Conservation (phyloP, 2,797 vertebrate genomes). For the Neoniphon sammara region DNA sequence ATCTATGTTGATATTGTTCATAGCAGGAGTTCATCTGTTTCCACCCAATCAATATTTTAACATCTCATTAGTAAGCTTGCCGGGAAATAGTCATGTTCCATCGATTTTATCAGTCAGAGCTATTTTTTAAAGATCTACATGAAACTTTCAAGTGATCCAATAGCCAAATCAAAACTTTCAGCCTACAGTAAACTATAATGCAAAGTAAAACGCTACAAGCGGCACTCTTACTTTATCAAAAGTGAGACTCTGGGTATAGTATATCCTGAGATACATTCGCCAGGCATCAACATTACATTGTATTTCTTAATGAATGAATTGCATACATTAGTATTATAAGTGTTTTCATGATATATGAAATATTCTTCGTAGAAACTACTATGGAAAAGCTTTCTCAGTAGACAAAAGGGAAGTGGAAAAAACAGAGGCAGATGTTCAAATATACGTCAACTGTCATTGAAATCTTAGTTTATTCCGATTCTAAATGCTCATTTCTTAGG, state of each 20-base stretch:
- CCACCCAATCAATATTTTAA: too few species aligned
- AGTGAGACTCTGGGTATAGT: background rate
- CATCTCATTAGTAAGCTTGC: background rate
- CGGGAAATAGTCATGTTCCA: conserved; percentile 7
- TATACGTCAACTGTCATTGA: conserved; percentile 23
- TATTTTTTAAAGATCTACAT: background rate
- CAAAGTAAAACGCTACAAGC: background rate
- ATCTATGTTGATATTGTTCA: background rate
- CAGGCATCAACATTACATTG: too few species aligned
- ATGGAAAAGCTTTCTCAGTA: conserved; percentile 1
- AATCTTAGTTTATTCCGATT: conserved; percentile 41
- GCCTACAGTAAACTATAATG: conserved; percentile 2
- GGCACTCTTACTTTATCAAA: background rate
- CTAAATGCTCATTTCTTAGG: conserved; percentile 51
- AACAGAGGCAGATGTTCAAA: conserved; percentile 18
- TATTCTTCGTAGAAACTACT: conserved; percentile 2
- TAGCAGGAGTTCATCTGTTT: background rate
- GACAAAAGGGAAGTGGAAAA: conserved; percentile 17
- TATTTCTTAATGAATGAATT: conserved; percentile 15
- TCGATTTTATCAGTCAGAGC: conserved; percentile 11
- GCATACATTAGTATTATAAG: conserved; percentile 9
- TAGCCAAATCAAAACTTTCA: conserved; percentile 11
- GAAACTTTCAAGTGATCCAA: background rate
- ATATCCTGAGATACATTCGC: background rate
- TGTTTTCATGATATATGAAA: conserved; percentile 11